Evolutionary conservation across 2,888 invertebrate genomes (phyloP).

Genomic region (Arctia plantaginis): DNA sequence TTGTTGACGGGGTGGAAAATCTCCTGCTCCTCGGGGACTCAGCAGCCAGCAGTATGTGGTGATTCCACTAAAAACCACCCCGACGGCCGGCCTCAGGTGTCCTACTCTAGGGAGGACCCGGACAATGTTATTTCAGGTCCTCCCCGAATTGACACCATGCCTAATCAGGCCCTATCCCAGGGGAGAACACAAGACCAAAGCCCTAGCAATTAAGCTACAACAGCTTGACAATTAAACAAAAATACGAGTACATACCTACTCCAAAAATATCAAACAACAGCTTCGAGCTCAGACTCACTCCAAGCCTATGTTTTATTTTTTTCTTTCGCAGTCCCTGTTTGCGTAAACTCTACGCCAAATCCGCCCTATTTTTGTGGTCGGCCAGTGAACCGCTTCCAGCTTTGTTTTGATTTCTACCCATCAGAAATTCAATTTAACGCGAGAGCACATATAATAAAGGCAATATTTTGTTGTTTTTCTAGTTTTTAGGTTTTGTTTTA

Average conservation of each 20-base stretch:
- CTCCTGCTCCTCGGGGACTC: too few species aligned
- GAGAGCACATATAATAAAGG: conserved; percentile 44
- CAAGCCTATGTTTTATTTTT: conserved; percentile 50
- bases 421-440: conserved; percentile 57
- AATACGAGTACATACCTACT: not conserved
- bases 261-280: conserved; percentile 2
- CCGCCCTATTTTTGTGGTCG: conserved; percentile 68
- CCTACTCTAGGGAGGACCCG: too few species aligned
- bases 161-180: too few species aligned
- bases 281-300: conserved; percentile 18
- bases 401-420: conserved; percentile 55
- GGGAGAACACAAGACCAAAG: not conserved
- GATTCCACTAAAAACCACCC: too few species aligned
- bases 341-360: conserved; percentile 64
- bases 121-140: too few species aligned
- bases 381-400: conserved; percentile 62
- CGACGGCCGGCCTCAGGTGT: too few species aligned
- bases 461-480: conserved; percentile 32
- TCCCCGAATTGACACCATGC: too few species aligned
- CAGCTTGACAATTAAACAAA: not conserved
- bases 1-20: too few species aligned
- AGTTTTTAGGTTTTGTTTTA: conserved; percentile 13
- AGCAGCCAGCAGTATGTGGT: too few species aligned
- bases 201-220: not conserved
- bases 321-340: conserved; percentile 54